phyloP scores from a whole-genome alignment of 2,113 vertebrate species.

The Anguilla rostrata region DNA sequence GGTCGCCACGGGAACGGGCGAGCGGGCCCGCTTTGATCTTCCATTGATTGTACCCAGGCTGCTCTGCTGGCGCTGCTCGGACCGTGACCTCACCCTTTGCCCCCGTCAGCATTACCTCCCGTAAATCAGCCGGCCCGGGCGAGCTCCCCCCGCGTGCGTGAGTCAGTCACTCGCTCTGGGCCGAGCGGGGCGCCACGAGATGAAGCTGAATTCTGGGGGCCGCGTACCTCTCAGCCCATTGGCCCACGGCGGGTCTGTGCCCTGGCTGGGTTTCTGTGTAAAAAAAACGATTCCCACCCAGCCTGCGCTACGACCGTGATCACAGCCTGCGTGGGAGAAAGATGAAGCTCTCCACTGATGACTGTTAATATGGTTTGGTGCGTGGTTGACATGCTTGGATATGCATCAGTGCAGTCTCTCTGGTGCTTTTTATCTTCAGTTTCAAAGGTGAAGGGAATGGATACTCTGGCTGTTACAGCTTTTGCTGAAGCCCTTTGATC shows the following conservation, averaged over 20 bases:
- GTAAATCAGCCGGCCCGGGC: background rate
- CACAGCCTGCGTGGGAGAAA: background rate
- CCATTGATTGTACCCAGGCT: background rate
- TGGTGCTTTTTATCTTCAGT: background rate
- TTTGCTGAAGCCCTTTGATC: background rate
- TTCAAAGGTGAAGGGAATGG: background rate
- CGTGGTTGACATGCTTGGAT: background rate
- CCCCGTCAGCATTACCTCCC: conserved; percentile 2
- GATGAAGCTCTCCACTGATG: background rate
- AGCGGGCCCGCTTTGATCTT: background rate
- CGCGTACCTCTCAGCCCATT: background rate
- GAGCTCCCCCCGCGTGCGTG: background rate
- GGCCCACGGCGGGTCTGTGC: background rate
- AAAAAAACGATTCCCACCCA: background rate
- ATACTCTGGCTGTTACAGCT: background rate
- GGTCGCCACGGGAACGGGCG: background rate
- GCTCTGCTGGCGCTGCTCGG: background rate
- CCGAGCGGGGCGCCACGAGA: background rate
- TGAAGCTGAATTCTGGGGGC: background rate
- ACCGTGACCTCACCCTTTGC: background rate
- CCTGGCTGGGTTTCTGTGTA: background rate
- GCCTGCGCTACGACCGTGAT: background rate
- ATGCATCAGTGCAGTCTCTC: background rate
- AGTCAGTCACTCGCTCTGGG: background rate
- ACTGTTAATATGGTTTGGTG: background rate